A percentile compares a stretch with the other conserved stretches of the same genome.
Evolutionary conservation across 2,113 vertebrate species (phyloP).

Genomic region (Toxotes chatareus): DNA sequence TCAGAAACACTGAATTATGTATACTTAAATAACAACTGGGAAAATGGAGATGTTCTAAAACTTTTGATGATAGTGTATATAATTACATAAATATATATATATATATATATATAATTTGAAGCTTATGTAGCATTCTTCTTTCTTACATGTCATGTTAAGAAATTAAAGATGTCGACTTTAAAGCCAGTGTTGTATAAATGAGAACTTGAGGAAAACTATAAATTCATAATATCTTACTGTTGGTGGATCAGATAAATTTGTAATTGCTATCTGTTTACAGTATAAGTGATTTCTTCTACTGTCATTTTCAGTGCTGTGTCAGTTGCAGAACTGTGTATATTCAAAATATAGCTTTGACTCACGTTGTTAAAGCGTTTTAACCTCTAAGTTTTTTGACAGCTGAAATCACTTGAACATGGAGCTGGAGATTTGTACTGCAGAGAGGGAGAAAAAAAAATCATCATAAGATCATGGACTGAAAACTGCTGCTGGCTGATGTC

Average conservation of each 20-base stretch:
- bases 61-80: too few species aligned
- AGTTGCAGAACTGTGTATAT: slow-evolving; percentile 53
- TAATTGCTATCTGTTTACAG: slow-evolving; percentile 65
- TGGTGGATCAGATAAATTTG: slow-evolving; percentile 60
- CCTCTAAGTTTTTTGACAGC: slow-evolving; percentile 33
- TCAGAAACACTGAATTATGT: too few species aligned
- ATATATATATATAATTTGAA: slow-evolving; percentile 42
- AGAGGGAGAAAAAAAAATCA: slow-evolving; percentile 15
- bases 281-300: slow-evolving; percentile 51
- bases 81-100: slow-evolving; percentile 26
- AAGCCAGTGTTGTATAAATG: slow-evolving; percentile 58
- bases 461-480: slow-evolving; percentile 18
- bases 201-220: slow-evolving; percentile 34
- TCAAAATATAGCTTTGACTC: slow-evolving; percentile 62
- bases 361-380: slow-evolving; percentile 35
- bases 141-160: slow-evolving; percentile 62
- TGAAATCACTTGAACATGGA: slow-evolving; percentile 51
- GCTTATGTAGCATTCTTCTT: slow-evolving; percentile 75
- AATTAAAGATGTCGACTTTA: slow-evolving; percentile 56
- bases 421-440: slow-evolving; percentile 21
- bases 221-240: slow-evolving; percentile 46
- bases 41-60: too few species aligned
- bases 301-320: slow-evolving; percentile 58
- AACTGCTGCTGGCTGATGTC: slow-evolving; percentile 65
- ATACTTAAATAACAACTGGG: too few species aligned